Conservation (phyloP, 2,888 invertebrate genomes). For the Nomada ferruginata region DNA sequence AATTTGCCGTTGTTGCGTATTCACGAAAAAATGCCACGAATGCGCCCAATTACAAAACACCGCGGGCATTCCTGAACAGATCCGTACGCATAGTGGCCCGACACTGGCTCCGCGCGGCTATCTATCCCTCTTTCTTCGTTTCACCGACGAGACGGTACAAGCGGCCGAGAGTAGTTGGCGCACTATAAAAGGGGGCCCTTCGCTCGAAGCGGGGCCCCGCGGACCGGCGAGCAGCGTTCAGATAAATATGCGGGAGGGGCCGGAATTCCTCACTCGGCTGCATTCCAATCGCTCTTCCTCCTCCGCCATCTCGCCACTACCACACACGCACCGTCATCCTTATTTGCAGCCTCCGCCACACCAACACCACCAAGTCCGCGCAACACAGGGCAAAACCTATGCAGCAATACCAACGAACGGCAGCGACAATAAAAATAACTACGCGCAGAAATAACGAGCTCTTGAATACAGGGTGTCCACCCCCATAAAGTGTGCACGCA, state of each 20-base stretch:
- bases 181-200: constrained; percentile 78
- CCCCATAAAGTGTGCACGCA: neutral
- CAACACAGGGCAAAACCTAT: constrained; percentile 7
- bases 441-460: neutral
- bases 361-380: constrained; percentile 43
- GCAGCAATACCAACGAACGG: constrained; percentile 1
- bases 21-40: constrained; percentile 58
- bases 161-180: constrained; percentile 62
- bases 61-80: constrained; percentile 73
- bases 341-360: constrained; percentile 52
- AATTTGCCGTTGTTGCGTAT: constrained; percentile 37
- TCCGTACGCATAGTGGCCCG: constrained; percentile 80
- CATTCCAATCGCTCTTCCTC: constrained; percentile 82
- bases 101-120: constrained; percentile 72
- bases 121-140: constrained; percentile 54
- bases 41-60: constrained; percentile 78
- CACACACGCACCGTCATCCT: constrained; percentile 52
- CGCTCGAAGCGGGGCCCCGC: constrained; percentile 81
- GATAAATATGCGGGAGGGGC: constrained; percentile 84
- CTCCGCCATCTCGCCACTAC: constrained; percentile 74
- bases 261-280: constrained; percentile 84
- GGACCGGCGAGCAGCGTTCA: constrained; percentile 77
- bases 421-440: constrained; percentile 14
- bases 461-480: neutral
- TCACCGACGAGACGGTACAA: constrained; percentile 38